Evolutionary conservation across 2,888 invertebrate genomes (phyloP), one percentile per base, ranked within the genome.

Genomic region (Temnothorax unifasciatus): DNA sequence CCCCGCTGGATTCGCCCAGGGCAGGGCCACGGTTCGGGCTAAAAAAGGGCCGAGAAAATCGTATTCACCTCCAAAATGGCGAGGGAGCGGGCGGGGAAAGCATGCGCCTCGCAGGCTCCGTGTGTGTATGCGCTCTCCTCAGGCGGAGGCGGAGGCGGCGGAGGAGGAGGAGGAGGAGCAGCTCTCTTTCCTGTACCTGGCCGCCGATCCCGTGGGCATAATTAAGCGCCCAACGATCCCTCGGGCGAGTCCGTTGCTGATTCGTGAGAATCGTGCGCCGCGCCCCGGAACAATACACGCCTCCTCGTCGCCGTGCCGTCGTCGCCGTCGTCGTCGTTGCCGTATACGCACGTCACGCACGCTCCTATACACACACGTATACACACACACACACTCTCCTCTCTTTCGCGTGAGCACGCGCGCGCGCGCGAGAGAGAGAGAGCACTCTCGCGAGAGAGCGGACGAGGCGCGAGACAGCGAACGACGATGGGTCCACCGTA

Each of bases 11-110:
- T 44, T 11, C 44, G 47, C 47, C 34, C 47, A 13, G 54, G 64
- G 64, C 13, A 57, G 54, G 25, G 41, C 69, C 34, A 54, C 44
- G 63, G 38, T 84, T 84, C 84, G 82, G 66, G 82, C 84, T 73
- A 85, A 75, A 87, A 88, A 86, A 84, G 63, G 73, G 69, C 61
- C 84, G 81, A 82, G 87, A 90, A 90, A 91, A 90, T 92, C 91
- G 92, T 93, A 93, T 93, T 94, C 94, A 94, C 94, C 94, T 94
- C 93, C 93, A 94, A 94, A 94, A 94, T 94, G 94, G 94, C 94
- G 94, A 94, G 92, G 92, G 90, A 91, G 91, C 88, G 90, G 89
- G 90, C 90, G 90, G 90, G 88, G 89, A 90, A 50, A 89, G 91
- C 92, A 92, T 92, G 92, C 91, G 92, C 92, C 73, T 81, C 73